These are phyloP conservation scores for Campaea margaritaria DNA, from an alignment of 2,888 invertebrate genomes.

Conservation along the genomic window DNA sequence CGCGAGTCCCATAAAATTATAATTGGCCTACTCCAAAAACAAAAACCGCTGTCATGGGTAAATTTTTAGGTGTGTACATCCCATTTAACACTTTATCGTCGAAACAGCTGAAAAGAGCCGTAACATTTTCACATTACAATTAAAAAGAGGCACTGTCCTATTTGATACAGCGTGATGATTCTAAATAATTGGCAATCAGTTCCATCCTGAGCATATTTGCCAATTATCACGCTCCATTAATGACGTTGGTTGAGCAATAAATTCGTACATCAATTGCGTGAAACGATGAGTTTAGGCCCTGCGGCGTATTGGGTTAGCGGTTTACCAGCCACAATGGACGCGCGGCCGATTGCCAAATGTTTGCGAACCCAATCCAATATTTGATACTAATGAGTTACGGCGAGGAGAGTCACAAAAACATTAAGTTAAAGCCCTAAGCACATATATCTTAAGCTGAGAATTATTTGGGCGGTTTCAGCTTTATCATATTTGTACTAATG, in stretches of 20 bases:
- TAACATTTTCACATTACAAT: too few relatives aligned
- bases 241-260: conserved; percentile 42
- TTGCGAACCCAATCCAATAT: conserved; percentile 29
- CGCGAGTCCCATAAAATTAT: too few relatives aligned
- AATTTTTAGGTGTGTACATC: too few relatives aligned
- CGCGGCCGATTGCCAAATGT: conserved; percentile 33
- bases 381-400: conserved; percentile 31
- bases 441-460: conserved; percentile 1
- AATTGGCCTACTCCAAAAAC: too few relatives aligned
- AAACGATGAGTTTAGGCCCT: conserved; percentile 41
- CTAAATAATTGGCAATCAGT: conserved; percentile 7
- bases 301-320: conserved; percentile 34
- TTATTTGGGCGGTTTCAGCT: neutral
- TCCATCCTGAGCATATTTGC: conserved; percentile 9
- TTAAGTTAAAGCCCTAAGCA: conserved; percentile 2
- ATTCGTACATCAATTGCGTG: conserved; percentile 39
- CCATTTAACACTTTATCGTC: too few relatives aligned
- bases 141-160: too few relatives aligned
- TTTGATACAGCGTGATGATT: conserved; percentile 9
- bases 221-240: conserved; percentile 34
- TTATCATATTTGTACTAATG: neutral
- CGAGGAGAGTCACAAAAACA: conserved; percentile 3
- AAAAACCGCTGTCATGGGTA: too few relatives aligned
- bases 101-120: too few relatives aligned
- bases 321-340: conserved; percentile 15